A percentile compares a stretch with the other conserved stretches of the same genome.
phyloP scores from a whole-genome alignment of 2,888 invertebrate genomes.

The Drosophila paramelanica region DNA sequence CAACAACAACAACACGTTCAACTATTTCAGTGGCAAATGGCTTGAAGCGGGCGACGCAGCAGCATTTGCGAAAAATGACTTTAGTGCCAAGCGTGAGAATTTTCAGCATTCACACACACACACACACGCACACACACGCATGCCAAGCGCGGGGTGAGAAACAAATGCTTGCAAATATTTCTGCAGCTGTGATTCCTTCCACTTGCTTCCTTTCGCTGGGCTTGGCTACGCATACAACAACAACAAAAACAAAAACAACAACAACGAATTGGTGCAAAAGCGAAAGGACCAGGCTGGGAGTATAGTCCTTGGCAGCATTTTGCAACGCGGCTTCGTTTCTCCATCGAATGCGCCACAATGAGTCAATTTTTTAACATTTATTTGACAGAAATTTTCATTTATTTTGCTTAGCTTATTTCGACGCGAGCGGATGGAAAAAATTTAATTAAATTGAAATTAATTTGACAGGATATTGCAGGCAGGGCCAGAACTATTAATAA shows the following conservation, averaged over 20 bases:
- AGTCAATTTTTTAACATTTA: slow-evolving; percentile 82
- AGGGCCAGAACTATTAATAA: slow-evolving; percentile 77
- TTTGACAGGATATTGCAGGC: slow-evolving; percentile 76
- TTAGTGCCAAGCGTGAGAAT: slow-evolving; percentile 73
- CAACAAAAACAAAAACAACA: slow-evolving; percentile 22
- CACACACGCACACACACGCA: slow-evolving; percentile 21
- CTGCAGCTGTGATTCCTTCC: slow-evolving; percentile 74
- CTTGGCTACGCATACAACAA: slow-evolving; percentile 25
- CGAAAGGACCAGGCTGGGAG: background rate
- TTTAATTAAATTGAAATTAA: slow-evolving; percentile 82
- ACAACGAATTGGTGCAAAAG: background rate
- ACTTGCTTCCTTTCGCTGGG: slow-evolving; percentile 22
- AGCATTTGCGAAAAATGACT: slow-evolving; percentile 71
- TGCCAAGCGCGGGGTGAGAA: slow-evolving; percentile 44
- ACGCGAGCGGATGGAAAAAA: slow-evolving; percentile 31
- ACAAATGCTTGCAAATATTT: slow-evolving; percentile 79
- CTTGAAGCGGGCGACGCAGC: slow-evolving; percentile 32
- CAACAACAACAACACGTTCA: slow-evolving; percentile 43
- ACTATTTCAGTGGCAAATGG: slow-evolving; percentile 74
- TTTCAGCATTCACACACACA: slow-evolving; percentile 44
- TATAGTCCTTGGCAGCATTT: slow-evolving; percentile 12
- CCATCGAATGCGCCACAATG: slow-evolving; percentile 65
- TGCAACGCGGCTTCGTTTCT: slow-evolving; percentile 20
- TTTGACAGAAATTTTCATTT: slow-evolving; percentile 79
- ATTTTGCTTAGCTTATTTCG: slow-evolving; percentile 59